Evolutionary conservation across 2,888 invertebrate genomes (phyloP).

Genomic region (Oegoconia quadripuncta): DNA sequence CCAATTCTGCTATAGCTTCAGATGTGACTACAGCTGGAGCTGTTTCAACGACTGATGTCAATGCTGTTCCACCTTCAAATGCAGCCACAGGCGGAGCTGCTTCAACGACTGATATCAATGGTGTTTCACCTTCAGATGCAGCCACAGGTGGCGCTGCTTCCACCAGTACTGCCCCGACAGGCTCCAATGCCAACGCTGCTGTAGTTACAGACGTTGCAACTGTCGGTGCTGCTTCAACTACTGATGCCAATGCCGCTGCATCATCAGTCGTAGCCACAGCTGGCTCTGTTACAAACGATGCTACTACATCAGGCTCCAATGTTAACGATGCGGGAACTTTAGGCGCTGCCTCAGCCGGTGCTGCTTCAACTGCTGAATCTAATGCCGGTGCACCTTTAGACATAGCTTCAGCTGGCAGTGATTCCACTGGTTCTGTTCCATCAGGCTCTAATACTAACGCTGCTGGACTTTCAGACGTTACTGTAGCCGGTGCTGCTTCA

Average conservation of each 20-base stretch:
- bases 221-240: conserved; percentile 21
- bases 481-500: not conserved
- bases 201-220: conserved; percentile 6
- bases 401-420: not conserved
- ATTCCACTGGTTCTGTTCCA: not conserved
- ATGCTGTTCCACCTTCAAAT: conserved; percentile 6
- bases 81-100: conserved; percentile 6
- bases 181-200: conserved; percentile 25
- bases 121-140: conserved; percentile 2
- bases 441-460: conserved; percentile 4
- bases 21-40: conserved; percentile 1
- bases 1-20: not conserved
- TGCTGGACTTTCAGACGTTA: not conserved
- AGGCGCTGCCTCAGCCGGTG: conserved; percentile 5
- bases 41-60: conserved; percentile 6
- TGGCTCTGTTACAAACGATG: not conserved
- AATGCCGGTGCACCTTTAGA: not conserved
- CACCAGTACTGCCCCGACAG: conserved; percentile 1
- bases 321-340: conserved; percentile 4
- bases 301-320: not conserved
- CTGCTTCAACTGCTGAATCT: not conserved
- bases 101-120: not conserved
- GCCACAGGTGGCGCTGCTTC: conserved; percentile 2
- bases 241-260: conserved; percentile 4
- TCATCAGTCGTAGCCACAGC: not conserved